Conservation (phyloP, 2,797 vertebrate genomes). For the Cyclopterus lumpus region DNA sequence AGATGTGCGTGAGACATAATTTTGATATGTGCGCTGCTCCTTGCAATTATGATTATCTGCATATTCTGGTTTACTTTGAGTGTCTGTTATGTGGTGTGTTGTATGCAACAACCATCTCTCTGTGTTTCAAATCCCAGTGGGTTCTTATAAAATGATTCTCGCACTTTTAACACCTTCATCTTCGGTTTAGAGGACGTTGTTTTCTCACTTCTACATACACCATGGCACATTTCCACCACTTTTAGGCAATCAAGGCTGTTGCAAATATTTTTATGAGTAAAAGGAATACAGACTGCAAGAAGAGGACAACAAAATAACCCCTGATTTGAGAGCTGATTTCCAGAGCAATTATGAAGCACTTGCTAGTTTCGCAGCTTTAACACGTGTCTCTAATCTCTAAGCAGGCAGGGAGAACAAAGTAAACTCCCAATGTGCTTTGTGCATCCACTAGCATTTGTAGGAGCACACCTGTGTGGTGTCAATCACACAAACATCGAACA, state of each 20-base stretch:
- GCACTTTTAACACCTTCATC: slow-evolving; percentile 32
- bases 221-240: slow-evolving; percentile 5
- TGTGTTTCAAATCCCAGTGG: slow-evolving; percentile 46
- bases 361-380: slow-evolving; percentile 49
- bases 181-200: slow-evolving; percentile 22
- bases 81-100: slow-evolving; percentile 22
- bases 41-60: background rate
- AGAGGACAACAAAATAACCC: slow-evolving; percentile 26
- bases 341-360: slow-evolving; percentile 65
- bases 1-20: background rate
- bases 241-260: slow-evolving; percentile 41
- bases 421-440: slow-evolving; percentile 49
- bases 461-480: slow-evolving; percentile 68
- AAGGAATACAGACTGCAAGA: slow-evolving; percentile 12
- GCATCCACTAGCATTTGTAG: slow-evolving; percentile 52
- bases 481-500: slow-evolving; percentile 70
- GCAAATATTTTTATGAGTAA: slow-evolving; percentile 18
- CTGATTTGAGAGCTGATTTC: slow-evolving; percentile 70
- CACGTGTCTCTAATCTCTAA: slow-evolving; percentile 66
- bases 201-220: slow-evolving; percentile 18
- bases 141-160: slow-evolving; percentile 47
- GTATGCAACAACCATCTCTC: slow-evolving; percentile 14
- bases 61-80: slow-evolving; percentile 14
- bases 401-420: slow-evolving; percentile 38
- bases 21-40: background rate